Conservation (phyloP, 2,113 vertebrate species). For the Cepphus grylle region DNA sequence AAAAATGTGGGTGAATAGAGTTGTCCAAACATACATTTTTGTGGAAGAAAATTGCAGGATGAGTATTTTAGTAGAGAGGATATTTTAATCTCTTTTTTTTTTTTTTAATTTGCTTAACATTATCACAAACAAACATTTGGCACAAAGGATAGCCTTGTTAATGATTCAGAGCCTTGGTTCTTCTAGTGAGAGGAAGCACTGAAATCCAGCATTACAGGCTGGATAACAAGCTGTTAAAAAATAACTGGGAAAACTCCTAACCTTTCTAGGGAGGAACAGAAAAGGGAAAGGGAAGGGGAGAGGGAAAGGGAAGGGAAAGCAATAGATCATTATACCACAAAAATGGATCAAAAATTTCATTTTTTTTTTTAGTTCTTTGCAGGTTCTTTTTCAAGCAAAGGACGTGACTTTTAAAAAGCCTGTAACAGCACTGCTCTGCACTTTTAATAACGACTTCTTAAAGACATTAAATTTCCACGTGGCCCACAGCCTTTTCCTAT, state of each 20-base stretch:
- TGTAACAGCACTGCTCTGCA: neutral
- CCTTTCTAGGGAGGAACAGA: neutral
- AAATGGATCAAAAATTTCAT: neutral
- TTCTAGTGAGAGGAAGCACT: neutral
- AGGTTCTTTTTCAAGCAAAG: neutral
- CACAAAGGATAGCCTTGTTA: neutral
- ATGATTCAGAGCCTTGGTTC: neutral
- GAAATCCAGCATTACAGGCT: neutral
- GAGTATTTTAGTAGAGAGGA: neutral
- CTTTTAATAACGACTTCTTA: neutral
- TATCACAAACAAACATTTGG: constrained; percentile 22
- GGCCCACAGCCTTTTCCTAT: neutral
- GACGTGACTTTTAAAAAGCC: neutral
- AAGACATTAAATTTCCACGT: neutral
- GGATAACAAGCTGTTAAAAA: neutral
- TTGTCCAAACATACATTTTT: neutral
- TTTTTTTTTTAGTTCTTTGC: neutral
- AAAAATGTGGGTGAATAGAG: neutral
- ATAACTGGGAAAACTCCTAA: neutral
- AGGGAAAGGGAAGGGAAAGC: neutral
- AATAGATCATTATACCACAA: neutral
- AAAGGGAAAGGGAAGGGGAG: neutral
- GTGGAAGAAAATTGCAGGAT: neutral
- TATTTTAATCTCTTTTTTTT: neutral
- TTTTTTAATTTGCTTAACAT: neutral